A percentile compares a stretch with the other conserved stretches of the same genome.
Evolutionary conservation across 2,113 vertebrate species (phyloP).

Genomic region (Eulacestoma nigropectus): DNA sequence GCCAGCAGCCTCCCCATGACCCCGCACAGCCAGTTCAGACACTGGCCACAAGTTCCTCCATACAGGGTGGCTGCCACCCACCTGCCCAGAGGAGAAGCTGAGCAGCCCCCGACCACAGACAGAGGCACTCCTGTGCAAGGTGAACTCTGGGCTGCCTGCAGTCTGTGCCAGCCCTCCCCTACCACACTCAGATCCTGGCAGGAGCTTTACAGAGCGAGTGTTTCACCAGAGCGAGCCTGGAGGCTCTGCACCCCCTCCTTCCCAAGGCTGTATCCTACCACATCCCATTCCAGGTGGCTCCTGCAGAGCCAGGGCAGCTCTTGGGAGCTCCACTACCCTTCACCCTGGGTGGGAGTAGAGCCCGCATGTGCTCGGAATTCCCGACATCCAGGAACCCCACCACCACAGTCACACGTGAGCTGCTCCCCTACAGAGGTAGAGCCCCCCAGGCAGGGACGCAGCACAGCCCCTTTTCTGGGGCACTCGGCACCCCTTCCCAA

Average conservation of each 20-base stretch:
- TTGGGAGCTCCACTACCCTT: neutral
- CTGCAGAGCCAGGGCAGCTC: neutral
- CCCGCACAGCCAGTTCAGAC: accelerated
- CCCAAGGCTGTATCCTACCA: neutral
- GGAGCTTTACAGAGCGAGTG: neutral
- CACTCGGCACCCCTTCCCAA: neutral
- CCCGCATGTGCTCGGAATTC: neutral
- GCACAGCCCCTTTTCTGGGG: neutral
- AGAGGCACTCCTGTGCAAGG: accelerated
- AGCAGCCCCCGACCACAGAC: neutral
- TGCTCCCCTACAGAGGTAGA: accelerated
- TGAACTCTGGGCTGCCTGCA: neutral
- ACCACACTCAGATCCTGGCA: neutral
- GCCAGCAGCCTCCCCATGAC: neutral
- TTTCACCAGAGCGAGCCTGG: neutral
- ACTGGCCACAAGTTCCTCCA: neutral
- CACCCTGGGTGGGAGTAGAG: neutral
- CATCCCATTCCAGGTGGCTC: neutral
- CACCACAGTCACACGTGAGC: no score
- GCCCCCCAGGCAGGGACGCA: neutral
- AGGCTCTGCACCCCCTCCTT: neutral
- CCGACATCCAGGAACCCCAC: neutral
- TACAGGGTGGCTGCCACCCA: no score
- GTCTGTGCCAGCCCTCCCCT: neutral
- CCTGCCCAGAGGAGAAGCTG: accelerated